A percentile compares a stretch with the other conserved stretches of the same genome.
phyloP scores from a whole-genome alignment of 2,797 vertebrate species.

The Parambassis ranga region DNA sequence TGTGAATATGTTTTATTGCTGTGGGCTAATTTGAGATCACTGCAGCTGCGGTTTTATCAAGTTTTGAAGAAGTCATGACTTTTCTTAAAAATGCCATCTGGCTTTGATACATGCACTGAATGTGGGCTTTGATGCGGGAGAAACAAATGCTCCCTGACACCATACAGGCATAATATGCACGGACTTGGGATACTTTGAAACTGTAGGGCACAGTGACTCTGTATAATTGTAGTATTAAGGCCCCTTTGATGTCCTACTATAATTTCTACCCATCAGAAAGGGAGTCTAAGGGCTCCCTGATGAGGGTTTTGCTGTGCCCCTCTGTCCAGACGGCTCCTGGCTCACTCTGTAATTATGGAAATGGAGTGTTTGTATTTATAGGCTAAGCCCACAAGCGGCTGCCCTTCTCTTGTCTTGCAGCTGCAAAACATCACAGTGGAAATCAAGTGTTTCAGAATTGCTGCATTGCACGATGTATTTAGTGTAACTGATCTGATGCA shows the following conservation, averaged over 20 bases:
- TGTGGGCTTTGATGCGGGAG: conserved; percentile 52
- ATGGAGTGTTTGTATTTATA: conserved; percentile 96
- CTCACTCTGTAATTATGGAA: conserved; percentile 90
- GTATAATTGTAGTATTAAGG: conserved; percentile 81
- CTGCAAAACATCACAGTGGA: conserved; percentile 88
- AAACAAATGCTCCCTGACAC: conserved; percentile 64
- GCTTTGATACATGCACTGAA: conserved; percentile 33
- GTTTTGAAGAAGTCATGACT: neutral
- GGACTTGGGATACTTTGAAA: conserved; percentile 66
- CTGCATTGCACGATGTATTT: conserved; percentile 52
- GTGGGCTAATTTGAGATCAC: neutral
- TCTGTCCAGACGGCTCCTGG: conserved; percentile 86
- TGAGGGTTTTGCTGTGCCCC: conserved; percentile 78
- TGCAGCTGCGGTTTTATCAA: neutral
- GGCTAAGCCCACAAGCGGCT: conserved; percentile 88
- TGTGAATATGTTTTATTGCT: neutral
- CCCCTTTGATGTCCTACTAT: conserved; percentile 77
- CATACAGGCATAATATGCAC: conserved; percentile 50
- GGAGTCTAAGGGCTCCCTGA: conserved; percentile 77
- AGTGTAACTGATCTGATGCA: conserved; percentile 51
- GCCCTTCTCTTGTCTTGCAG: conserved; percentile 83
- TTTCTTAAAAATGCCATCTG: conserved; percentile 42
- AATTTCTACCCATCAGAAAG: conserved; percentile 78
- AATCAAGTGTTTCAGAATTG: conserved; percentile 80
- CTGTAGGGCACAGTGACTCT: conserved; percentile 56